Evolutionary conservation across 2,888 invertebrate genomes (phyloP).

Genomic region (Temnothorax ravouxi): DNA sequence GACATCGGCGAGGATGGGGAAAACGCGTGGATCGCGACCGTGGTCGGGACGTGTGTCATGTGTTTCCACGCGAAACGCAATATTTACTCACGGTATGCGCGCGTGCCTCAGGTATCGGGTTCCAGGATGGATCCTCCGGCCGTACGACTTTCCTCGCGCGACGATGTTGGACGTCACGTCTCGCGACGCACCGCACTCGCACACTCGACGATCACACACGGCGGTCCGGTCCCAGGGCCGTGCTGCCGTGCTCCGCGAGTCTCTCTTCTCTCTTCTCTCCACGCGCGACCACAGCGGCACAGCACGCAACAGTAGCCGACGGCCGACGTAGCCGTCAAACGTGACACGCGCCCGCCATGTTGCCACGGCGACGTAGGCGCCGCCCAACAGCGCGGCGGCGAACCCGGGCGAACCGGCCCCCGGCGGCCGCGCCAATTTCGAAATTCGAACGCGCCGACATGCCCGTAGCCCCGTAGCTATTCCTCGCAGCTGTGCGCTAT

Average conservation of each 20-base stretch:
- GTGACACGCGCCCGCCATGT: conserved; percentile 82
- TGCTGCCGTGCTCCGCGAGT: conserved; percentile 80
- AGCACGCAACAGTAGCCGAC: conserved; percentile 67
- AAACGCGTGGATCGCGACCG: conserved; percentile 22
- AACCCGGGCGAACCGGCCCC: no score
- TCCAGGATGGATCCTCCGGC: conserved; percentile 60
- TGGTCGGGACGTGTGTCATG: conserved; percentile 59
- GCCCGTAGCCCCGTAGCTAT: not conserved
- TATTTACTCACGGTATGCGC: conserved; percentile 76
- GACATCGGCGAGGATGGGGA: conserved; percentile 18
- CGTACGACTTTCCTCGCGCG: conserved; percentile 24
- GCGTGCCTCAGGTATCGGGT: conserved; percentile 47
- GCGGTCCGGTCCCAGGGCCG: conserved; percentile 72
- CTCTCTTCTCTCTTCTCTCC: conserved; percentile 62
- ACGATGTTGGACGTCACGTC: conserved; percentile 46
- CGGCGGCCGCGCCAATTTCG: no score
- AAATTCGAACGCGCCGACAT: not conserved
- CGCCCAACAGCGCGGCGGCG: conserved; percentile 6
- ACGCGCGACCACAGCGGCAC: conserved; percentile 67
- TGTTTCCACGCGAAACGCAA: conserved; percentile 42
- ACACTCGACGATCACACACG: conserved; percentile 65
- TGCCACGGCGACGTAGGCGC: conserved; percentile 66
- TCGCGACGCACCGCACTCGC: conserved; percentile 61
- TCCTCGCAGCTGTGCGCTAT: no score
- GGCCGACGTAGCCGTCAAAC: conserved; percentile 78